These are phyloP conservation scores for Sminthurides aquaticus DNA, from an alignment of 2,888 invertebrate genomes.

Conservation along the genomic window DNA sequence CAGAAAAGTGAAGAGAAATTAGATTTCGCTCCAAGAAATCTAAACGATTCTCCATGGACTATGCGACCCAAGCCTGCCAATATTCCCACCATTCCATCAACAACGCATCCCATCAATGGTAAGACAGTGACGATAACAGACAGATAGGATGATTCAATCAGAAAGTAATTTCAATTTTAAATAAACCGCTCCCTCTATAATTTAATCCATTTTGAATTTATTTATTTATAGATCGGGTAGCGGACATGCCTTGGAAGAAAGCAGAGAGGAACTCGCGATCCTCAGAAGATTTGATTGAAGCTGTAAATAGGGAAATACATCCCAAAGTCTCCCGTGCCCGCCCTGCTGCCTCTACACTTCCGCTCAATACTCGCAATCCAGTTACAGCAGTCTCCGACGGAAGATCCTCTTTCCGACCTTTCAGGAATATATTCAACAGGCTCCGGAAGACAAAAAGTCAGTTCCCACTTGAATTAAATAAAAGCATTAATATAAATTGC, in stretches of 20 bases:
- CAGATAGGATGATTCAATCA: too few relatives aligned
- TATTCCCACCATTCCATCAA: not conserved
- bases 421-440: constrained; percentile 42
- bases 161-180: too few relatives aligned
- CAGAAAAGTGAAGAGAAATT: not conserved
- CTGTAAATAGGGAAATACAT: constrained; percentile 9
- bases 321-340: not conserved
- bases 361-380: constrained; percentile 15
- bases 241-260: constrained; percentile 8
- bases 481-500: too few relatives aligned
- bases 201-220: too few relatives aligned
- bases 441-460: constrained; percentile 36
- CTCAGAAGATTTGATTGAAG: constrained; percentile 20
- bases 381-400: not conserved
- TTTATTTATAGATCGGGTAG: not conserved
- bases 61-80: not conserved
- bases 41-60: too few relatives aligned
- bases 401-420: constrained; percentile 26
- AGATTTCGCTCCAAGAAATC: not conserved
- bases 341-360: constrained; percentile 16
- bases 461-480: too few relatives aligned
- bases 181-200: too few relatives aligned
- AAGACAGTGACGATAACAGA: too few relatives aligned
- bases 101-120: too few relatives aligned
- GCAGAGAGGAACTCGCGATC: constrained; percentile 20